These are phyloP conservation scores for Itoplectis maculator DNA, from an alignment of 2,888 invertebrate species.

Conservation along the genomic window DNA sequence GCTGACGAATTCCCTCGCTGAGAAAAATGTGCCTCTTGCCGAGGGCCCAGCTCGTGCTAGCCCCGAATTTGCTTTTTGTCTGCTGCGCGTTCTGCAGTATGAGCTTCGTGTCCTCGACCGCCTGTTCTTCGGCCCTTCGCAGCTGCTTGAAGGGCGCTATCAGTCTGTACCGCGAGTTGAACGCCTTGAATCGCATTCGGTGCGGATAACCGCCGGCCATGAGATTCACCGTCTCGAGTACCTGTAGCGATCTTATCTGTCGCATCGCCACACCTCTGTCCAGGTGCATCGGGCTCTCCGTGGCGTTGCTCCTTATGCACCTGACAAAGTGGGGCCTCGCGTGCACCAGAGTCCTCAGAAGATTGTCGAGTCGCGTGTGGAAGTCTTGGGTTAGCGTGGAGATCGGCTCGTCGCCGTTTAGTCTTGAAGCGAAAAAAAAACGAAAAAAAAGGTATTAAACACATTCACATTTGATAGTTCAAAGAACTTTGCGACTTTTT, in stretches of 20 bases:
- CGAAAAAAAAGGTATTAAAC: background rate
- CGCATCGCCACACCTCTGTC: constrained; percentile 93
- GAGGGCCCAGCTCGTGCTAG: constrained; percentile 92
- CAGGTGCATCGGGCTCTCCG: constrained; percentile 93
- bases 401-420: constrained; percentile 94
- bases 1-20: constrained; percentile 96
- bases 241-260: constrained; percentile 94
- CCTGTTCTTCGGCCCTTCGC: constrained; percentile 89
- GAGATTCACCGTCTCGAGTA: constrained; percentile 97
- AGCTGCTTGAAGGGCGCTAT: constrained; percentile 92
- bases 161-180: constrained; percentile 93
- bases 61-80: constrained; percentile 83
- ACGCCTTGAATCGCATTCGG: constrained; percentile 97
- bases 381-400: constrained; percentile 98
- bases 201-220: constrained; percentile 98
- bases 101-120: constrained; percentile 90
- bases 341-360: constrained; percentile 95
- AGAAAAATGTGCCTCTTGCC: constrained; percentile 97
- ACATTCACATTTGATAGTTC: background rate
- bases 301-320: constrained; percentile 94
- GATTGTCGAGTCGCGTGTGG: constrained; percentile 96
- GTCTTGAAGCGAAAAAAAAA: constrained; percentile 79
- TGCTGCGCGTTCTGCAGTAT: constrained; percentile 91
- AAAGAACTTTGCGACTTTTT: background rate
- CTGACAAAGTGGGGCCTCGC: constrained; percentile 97